These are phyloP conservation scores for Larimichthys polyactis DNA, from an alignment of 2,113 vertebrate genomes.

Conservation along the genomic window DNA sequence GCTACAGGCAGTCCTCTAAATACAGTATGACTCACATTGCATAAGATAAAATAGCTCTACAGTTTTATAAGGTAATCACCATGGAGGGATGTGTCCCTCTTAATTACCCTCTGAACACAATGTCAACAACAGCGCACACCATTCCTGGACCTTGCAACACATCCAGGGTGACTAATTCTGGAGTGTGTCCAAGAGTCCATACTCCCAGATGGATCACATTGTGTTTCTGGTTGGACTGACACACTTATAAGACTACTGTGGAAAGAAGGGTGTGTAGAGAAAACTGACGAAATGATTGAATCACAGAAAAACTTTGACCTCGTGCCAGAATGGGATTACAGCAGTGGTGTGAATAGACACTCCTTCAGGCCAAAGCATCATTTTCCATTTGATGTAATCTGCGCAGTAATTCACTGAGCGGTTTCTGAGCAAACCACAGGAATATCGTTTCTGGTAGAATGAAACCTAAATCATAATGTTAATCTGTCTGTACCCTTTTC, in stretches of 20 bases:
- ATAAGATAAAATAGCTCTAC: slow-evolving; percentile 17
- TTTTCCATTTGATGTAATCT: slow-evolving; percentile 51
- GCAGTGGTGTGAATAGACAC: slow-evolving; percentile 51
- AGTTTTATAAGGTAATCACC: slow-evolving; percentile 48
- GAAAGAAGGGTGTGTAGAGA: slow-evolving; percentile 71
- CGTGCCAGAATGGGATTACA: slow-evolving; percentile 57
- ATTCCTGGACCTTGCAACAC: slow-evolving; percentile 64
- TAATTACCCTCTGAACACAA: slow-evolving; percentile 46
- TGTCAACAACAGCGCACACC: slow-evolving; percentile 50
- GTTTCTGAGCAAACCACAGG: slow-evolving; percentile 10
- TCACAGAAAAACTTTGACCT: slow-evolving; percentile 64
- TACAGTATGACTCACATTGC: slow-evolving; percentile 21
- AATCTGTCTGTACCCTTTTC: neutral
- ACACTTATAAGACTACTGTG: slow-evolving; percentile 51
- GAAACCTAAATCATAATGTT: neutral
- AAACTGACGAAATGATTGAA: slow-evolving; percentile 69
- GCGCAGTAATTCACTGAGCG: neutral
- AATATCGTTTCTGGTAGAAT: neutral
- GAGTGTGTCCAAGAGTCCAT: slow-evolving; percentile 51
- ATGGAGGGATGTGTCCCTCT: slow-evolving; percentile 50
- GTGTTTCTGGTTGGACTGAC: slow-evolving; percentile 39
- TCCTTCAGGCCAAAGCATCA: slow-evolving; percentile 45
- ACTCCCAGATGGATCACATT: slow-evolving; percentile 44
- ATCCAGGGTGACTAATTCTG: slow-evolving; percentile 68
- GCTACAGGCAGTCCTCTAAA: neutral